These are phyloP conservation scores for Epinephelus awoara DNA, from an alignment of 2,797 vertebrate species.

Conservation along the genomic window DNA sequence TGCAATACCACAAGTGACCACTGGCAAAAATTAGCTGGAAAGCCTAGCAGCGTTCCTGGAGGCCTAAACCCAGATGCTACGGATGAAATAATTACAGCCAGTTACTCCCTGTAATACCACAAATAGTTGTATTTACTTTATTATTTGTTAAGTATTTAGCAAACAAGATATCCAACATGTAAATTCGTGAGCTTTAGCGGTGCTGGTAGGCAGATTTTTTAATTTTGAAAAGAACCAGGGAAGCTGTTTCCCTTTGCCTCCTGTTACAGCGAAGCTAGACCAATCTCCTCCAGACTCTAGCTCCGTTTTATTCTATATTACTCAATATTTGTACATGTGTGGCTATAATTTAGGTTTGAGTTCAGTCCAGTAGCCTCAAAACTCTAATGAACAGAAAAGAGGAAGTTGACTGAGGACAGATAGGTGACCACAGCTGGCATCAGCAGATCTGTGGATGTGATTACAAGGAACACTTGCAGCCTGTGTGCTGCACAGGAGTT, in stretches of 20 bases:
- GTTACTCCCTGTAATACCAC: no score
- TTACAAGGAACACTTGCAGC: constrained; percentile 38
- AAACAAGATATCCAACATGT: no score
- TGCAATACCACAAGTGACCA: no score
- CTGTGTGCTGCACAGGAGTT: constrained; percentile 33
- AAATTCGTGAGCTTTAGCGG: no score
- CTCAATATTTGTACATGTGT: constrained; percentile 14
- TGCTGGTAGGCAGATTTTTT: not conserved
- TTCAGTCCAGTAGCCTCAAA: constrained; percentile 14
- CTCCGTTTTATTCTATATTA: not conserved
- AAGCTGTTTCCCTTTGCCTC: not conserved
- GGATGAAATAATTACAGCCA: no score
- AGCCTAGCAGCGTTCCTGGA: no score
- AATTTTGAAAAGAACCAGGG: not conserved
- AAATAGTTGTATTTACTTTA: no score
- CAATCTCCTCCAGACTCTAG: not conserved
- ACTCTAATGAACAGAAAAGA: constrained; percentile 1
- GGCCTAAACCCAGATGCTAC: no score
- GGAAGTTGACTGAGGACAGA: constrained; percentile 34
- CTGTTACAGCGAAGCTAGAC: no score
- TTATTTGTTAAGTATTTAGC: no score
- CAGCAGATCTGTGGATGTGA: constrained; percentile 41
- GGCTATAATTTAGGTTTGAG: constrained; percentile 18
- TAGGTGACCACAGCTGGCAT: constrained; percentile 48
- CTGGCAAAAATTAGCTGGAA: no score